phyloP scores from a whole-genome alignment of 2,797 vertebrate species.

The Scarus forsteni region DNA sequence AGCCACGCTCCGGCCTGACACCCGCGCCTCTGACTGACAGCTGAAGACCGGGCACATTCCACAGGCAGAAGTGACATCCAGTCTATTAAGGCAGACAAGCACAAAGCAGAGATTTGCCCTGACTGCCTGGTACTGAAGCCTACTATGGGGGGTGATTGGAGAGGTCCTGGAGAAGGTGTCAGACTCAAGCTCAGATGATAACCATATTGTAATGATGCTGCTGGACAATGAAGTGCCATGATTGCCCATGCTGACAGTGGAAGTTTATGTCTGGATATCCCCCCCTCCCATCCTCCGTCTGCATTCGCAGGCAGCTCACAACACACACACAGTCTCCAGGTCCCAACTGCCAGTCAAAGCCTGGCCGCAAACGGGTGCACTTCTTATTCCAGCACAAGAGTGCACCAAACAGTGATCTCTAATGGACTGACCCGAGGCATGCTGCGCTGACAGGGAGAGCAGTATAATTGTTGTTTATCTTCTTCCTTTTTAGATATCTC shows the following conservation, averaged over 20 bases:
- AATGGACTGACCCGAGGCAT: slow-evolving; percentile 85
- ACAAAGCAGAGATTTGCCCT: slow-evolving; percentile 99
- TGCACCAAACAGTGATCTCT: slow-evolving; percentile 84
- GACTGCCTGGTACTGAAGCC: slow-evolving; percentile 96
- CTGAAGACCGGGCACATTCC: slow-evolving; percentile 98
- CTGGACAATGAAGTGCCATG: slow-evolving; percentile 98
- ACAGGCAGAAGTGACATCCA: slow-evolving; percentile 99
- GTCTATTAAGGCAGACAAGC: slow-evolving; percentile 99
- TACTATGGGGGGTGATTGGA: slow-evolving; percentile 97
- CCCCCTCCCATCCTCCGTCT: slow-evolving; percentile 18
- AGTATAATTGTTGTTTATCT: slow-evolving; percentile 85
- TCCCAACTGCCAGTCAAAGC: slow-evolving; percentile 89
- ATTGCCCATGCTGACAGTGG: slow-evolving; percentile 90
- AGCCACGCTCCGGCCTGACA: slow-evolving; percentile 98
- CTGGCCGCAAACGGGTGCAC: slow-evolving; percentile 79
- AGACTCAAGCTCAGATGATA: slow-evolving; percentile 98
- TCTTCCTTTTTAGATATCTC: slow-evolving; percentile 77
- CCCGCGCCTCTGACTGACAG: slow-evolving; percentile 98
- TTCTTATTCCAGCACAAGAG: slow-evolving; percentile 83
- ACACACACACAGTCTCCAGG: slow-evolving; percentile 83
- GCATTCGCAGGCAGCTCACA: slow-evolving; percentile 80
- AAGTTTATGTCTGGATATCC: slow-evolving; percentile 87
- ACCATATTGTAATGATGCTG: slow-evolving; percentile 99
- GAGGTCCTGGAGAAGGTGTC: slow-evolving; percentile 98
- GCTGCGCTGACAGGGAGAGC: slow-evolving; percentile 79